Percentiles rank a stretch among this genome's conserved stretches.
Evolutionary conservation across 30 jellyfish, hydroid and myxozoan genomes (phyloP).

Genomic region (Hydra vulgaris): DNA sequence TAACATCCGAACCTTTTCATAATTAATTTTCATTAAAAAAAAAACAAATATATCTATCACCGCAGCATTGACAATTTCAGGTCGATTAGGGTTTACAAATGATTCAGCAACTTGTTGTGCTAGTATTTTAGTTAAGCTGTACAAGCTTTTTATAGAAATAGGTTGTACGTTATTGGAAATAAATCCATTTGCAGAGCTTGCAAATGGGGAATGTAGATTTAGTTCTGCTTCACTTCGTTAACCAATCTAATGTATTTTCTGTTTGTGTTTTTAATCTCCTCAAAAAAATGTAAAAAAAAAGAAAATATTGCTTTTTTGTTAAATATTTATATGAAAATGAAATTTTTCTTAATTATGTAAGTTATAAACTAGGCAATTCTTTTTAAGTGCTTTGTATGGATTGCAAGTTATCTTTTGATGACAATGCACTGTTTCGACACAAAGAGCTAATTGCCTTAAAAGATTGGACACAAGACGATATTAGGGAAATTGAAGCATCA

Average conservation of each 20-base stretch:
- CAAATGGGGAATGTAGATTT: conserved; percentile 68
- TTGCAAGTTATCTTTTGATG: conserved; percentile 78
- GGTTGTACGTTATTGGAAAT: conserved; percentile 88
- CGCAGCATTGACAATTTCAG: conserved; percentile 65
- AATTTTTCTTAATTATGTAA: background rate
- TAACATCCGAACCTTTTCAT: too few species aligned
- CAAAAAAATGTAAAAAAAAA: background rate
- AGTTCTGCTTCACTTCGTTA: background rate
- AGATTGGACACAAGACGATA: conserved; percentile 89
- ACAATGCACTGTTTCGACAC: conserved; percentile 93
- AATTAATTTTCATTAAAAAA: too few species aligned
- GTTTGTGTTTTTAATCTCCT: background rate
- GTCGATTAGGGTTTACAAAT: conserved; percentile 69
- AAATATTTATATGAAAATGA: background rate
- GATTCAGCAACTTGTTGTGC: conserved; percentile 73
- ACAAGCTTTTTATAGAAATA: conserved; percentile 64
- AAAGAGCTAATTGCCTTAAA: conserved; percentile 57
- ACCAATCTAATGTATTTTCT: background rate
- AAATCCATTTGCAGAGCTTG: conserved; percentile 84
- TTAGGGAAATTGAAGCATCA: conserved; percentile 94
- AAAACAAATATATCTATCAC: too few species aligned
- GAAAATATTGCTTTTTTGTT: background rate
- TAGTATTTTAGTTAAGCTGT: conserved; percentile 54
- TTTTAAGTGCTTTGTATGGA: conserved; percentile 83
- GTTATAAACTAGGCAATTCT: background rate